Base-by-base conservation (phyloP, 2,113 vertebrate species). In the Brachypodius melanocephalos region DNA sequence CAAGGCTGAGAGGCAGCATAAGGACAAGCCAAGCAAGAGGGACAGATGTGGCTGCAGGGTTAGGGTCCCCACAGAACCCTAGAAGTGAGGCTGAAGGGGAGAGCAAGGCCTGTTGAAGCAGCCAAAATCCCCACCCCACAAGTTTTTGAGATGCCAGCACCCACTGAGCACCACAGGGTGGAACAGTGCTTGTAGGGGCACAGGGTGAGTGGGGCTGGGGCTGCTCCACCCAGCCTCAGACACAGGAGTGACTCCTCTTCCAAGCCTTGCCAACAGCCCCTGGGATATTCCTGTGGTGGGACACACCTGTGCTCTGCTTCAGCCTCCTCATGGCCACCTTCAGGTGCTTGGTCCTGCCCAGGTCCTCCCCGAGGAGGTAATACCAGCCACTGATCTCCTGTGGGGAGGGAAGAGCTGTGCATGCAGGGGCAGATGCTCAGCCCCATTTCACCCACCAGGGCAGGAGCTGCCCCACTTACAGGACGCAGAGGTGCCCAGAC, bases 321-420 rank as follows among this genome's bases (percentile, higher is more conserved):
- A 97, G 96, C 67, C 95, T 90, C 62, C 96, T 95, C 36, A 78
- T 77, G 29, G 98, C 98, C 88, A 98, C 98, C 97, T 98, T 99
- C 94, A 99, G 96, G 96, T 99, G 99, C 86, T 99, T 99, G 81
- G 98, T 99, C 94, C 95, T 97, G 78, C 99, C 99, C 89, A 98
- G 96, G 58, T 98, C 97, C 95, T 98, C 98, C 19, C 97, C 98
- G 0, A 99, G 98, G 34, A 99, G 98, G 79, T 98, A 99, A 94
- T 98, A 99, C 99, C 99, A 99, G 94, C 99, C 98, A 8, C 95
- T 98, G 96, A 98, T 95, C 75, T 98, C 98, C 98, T 99, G 82
- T 7, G 12, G 21, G 26, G 48, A 85, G 55, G 24, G 94, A 65
- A 90, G 48, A 91, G 66, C 21, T n/a, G 16, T 42, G 8, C 9